Evolutionary conservation across 2,113 vertebrate genomes (phyloP), one percentile per base, ranked within the genome.

Genomic region (Halichoerus grypus): DNA sequence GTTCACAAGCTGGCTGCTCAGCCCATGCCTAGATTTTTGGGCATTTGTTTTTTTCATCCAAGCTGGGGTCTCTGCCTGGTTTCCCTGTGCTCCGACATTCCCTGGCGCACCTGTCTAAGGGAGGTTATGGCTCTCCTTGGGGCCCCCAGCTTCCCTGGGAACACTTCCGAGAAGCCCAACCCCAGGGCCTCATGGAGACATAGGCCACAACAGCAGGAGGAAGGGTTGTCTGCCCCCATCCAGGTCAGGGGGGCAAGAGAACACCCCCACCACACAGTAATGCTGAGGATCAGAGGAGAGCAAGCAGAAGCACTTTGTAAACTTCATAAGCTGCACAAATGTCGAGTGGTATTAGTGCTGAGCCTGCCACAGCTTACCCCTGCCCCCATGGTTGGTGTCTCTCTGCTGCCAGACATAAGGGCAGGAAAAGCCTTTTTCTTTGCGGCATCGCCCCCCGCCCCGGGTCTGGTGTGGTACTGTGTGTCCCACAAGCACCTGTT

Each of bases 311-410:
- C 28, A 0, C 86, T 97, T 51, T 81, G 95, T 95, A 93, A 98
- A 97, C 95, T 55, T 85, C 26, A 4, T 61, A 94, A 97, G 95
- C 98, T 95, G 90, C 90, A 81, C 84, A 97, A 92, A 97, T 96
- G 94, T 95, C 26, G 2, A 85, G 65, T 36, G 71, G 96, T 49
- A 94, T 98, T 97, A 97, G 65, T 19, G 2, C 88, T 96, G 81
- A 97, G 94, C 92, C 61, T 15, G 51, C 67, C 57, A 31, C 31
- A 79, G 39, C 59, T 77, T 95, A 39, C 14, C 36, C 26, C 42
- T 1, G 1, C 53, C 46, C 76, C 53, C 19, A n/a, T 24, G 4
- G 5, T 0, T 0, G 46, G 71, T 13, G 1, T 0, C 33, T 22
- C 39, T 59, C 33, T 21, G 18, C 85, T 33, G 18, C 91, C 42